Evolutionary conservation across 2,113 vertebrate species (phyloP).

Genomic region (Apteryx owenii): DNA sequence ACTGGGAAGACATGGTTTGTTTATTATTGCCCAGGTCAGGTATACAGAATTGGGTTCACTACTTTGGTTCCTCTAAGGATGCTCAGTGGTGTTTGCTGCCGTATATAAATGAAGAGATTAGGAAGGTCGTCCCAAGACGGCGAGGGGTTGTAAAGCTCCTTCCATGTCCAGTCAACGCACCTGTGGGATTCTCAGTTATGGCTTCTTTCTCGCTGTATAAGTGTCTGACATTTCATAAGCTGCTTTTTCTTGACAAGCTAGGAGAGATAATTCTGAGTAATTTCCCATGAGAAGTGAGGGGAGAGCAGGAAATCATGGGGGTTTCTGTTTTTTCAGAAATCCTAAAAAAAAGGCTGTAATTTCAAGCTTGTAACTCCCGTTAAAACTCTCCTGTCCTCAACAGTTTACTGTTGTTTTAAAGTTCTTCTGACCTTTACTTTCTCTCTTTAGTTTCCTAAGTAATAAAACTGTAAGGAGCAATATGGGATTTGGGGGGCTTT

Average conservation of each 20-base stretch:
- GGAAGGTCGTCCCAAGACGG: neutral
- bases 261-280: slow-evolving; percentile 12
- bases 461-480: slow-evolving; percentile 41
- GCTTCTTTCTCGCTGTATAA: neutral
- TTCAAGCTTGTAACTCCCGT: neutral
- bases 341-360: neutral
- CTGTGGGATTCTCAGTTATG: neutral
- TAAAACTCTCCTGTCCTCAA: neutral
- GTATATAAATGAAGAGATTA: neutral
- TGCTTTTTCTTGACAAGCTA: neutral
- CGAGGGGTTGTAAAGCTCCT: neutral
- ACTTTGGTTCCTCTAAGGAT: neutral
- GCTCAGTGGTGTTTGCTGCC: neutral
- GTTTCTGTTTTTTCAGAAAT: neutral
- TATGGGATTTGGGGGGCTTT: slow-evolving; percentile 25
- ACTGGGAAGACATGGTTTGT: rapidly evolving
- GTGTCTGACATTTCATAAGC: neutral
- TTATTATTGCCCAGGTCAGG: rapidly evolving
- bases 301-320: neutral
- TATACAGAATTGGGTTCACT: no score
- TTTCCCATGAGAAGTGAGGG: neutral
- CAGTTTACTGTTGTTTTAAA: slow-evolving; percentile 27
- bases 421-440: slow-evolving; percentile 45
- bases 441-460: neutral
- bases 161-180: neutral